Base-by-base conservation (phyloP, 2,797 vertebrate species). In the Spondyliosoma cantharus region DNA sequence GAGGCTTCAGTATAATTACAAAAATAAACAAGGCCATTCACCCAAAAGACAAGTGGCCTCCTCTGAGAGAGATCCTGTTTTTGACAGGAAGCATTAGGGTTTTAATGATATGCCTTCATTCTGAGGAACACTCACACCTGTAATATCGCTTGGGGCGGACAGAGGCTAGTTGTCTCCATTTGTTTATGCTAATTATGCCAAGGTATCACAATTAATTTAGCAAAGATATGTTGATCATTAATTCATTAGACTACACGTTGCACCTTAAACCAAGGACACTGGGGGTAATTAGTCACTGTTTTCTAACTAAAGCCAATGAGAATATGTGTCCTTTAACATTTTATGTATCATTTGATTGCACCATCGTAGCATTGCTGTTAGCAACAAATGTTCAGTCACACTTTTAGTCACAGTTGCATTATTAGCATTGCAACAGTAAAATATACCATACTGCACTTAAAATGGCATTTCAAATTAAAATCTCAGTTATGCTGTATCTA, bases 181-280 rank as follows among this genome's bases (percentile, higher is more conserved):
- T 86, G 71, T 85, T 86, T 61, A 54, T 76, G 70, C 54, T 81
- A 73, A 86, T 82, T 54, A 75, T 54, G 16, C 54, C 57, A 56
- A 80, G 48, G 54, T 82, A 69, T 69, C 3, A 70, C 63, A 78
- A 50, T 86, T 74, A 73, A 89, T 66, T 65, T 54, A 81, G 70
- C 50, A 63, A 70, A 25, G 19, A 78, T 63, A 42, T 68, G 77
- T 59, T 74, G 75, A 75, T 84, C n/a, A 3, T 80, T 81, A 70
- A 70, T 81, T 75, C 14, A 72, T 81, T 57, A 72, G 56, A 57
- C 19, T 32, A 37, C 29, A 65, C 27, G 37, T 9, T 22, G 29
- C 45, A 65, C 49, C 19, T 65, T 54, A 52, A 78, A 61, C 27
- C 45, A 78, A 72, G 70, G 74, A 71, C 54, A 45, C 9, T 60